Evolutionary conservation across 2,797 vertebrate species (phyloP), one percentile per base, ranked within the genome.

Genomic region (Hylomyscus alleni): DNA sequence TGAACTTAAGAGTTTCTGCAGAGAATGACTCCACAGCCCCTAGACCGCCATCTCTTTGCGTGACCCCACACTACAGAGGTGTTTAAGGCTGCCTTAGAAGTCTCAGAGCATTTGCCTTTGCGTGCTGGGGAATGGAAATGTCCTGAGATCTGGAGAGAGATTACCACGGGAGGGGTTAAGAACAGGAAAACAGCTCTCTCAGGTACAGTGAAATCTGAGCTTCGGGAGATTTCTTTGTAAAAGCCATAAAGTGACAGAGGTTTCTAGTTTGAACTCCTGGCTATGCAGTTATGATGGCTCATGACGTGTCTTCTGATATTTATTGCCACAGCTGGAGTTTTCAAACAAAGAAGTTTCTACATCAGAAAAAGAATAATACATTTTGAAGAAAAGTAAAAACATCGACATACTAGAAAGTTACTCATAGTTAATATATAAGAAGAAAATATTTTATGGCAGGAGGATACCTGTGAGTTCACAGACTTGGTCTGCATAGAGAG

Each of bases 191-290:
- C 47, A 94, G n/a, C 24, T 90, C 44, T 85, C 14, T 65, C 81
- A 77, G 62, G 31, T 20, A 1, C 8, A 92, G 69, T 75, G 80
- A 91, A 83, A 86, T 94, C 40, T 81, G 72, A 83, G 29, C 15
- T 75, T 90, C 24, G 37, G 62, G 82, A 50, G 78, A 73, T 92
- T 92, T 80, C 58, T 94, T 83, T 77, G 37, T 26, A 84, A 76
- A 80, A 47, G 19, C 4, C 31, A 34, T 54, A 29, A 65, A 84
- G 6, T 31, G n/a, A 67, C 44, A 40, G 3, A 2, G 15, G 65
- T 95, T 91, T 78, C 62, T 24, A 56, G 1, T 69, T 40, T 44
- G 24, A 58, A 73, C 82, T 81, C 58, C 6, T 24, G 34, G 44
- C 37, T 17, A 15, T 0, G 11, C 50, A 52, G 13, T 56, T 76